Evolutionary conservation across 2,113 vertebrate genomes (phyloP), one percentile per base, ranked within the genome.

Genomic region (Leuciscus idus): DNA sequence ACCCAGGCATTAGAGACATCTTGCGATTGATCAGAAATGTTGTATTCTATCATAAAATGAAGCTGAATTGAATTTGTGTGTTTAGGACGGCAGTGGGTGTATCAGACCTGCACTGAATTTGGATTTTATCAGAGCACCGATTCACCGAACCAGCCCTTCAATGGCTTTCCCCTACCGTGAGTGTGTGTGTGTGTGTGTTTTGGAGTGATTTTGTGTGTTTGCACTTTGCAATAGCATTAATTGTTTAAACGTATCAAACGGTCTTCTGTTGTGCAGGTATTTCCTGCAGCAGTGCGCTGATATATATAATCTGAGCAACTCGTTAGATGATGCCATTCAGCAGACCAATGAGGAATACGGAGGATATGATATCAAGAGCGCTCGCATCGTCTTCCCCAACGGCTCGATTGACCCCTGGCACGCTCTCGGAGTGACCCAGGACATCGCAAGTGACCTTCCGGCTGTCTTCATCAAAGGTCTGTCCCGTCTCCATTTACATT

Each of bases 61-160:
- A 19, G 10, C 21, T 72, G 48, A 72, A 15, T 55, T 87, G 23
- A 78, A 48, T 91, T 50, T 61, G 68, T 66, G 68, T 81, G 28
- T 81, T 21, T 1, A 93, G 95, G 94, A 61, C 86, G 93, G 46
- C 90, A 91, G 87, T 94, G 92, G 91, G 61, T 66, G 43, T 90
- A 95, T 92, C 91, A 96, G 90, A 94, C 93, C 84, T 95, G 94
- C 87, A 92, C 90, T 80, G 93, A 96, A 91, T 95, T 95, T 94
- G 93, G 94, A 81, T 97, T 95, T 90, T 94, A 93, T 91, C 89
- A 93, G 88, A 95, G 91, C 88, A 93, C 91, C 0, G 93, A 93
- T 91, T 96, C 94, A 1, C 91, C 93, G 1, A 77, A 93, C 87
- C 86, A 94, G 28, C 92, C 93, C 0, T 95, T 95, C 87, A 85